A percentile compares a stretch with the other conserved stretches of the same genome.
Evolutionary conservation across 2,113 vertebrate genomes (phyloP).

Genomic region (Gobius niger): DNA sequence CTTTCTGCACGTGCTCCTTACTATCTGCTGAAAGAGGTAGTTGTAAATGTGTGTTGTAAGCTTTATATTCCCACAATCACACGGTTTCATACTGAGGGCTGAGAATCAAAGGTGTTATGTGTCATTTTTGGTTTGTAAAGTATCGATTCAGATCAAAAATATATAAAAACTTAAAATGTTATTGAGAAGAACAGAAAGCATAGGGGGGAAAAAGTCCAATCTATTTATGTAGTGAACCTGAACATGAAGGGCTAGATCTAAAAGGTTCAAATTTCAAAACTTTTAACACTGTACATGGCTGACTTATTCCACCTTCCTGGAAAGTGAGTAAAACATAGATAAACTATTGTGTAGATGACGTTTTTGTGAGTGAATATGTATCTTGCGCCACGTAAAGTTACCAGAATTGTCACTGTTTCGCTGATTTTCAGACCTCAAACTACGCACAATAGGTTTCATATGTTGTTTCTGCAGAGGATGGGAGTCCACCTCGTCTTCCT

Average conservation of each 20-base stretch:
- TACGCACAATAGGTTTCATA: neutral
- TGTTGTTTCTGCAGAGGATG: constrained; percentile 28
- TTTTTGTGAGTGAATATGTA: neutral
- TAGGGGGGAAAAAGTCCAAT: too few species aligned
- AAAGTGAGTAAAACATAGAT: too few species aligned
- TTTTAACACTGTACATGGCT: too few species aligned
- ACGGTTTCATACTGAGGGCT: neutral
- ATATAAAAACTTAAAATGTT: too few species aligned
- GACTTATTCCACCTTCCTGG: too few species aligned
- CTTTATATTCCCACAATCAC: neutral
- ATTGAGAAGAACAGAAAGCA: too few species aligned
- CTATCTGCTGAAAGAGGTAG: neutral
- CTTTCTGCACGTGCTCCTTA: too few species aligned
- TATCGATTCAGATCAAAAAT: too few species aligned
- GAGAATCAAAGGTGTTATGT: neutral
- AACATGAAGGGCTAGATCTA: too few species aligned
- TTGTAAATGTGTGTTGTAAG: neutral
- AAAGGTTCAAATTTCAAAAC: too few species aligned
- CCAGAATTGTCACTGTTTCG: neutral
- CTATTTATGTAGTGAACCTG: too few species aligned
- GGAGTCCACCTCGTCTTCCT: constrained; percentile 51
- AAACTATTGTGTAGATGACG: too few species aligned
- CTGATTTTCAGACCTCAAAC: neutral
- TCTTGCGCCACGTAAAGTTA: neutral
- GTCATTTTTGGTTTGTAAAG: neutral